Evolutionary conservation across 2,888 invertebrate genomes (phyloP), one percentile per base, ranked within the genome.

Genomic region (Agonopterix arenella): DNA sequence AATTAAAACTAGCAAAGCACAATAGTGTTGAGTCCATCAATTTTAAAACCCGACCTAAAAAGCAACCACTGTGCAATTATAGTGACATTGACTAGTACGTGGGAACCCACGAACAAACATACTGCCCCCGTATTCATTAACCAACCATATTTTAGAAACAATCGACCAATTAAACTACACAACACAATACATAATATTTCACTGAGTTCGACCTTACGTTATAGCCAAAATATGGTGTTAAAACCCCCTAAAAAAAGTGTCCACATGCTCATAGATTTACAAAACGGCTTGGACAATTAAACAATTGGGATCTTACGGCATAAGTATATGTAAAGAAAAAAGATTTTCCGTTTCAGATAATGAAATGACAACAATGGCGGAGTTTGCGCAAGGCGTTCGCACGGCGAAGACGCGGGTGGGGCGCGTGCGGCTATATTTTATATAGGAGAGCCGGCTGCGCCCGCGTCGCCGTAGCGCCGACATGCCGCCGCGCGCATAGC

Each of bases 321-420:
- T 65, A 70, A 72, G 77, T 74, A 72, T 70, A 69, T 71, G 75
- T 61, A 67, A 69, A 80, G 81, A 86, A 88, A 83, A 86, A 86
- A 88, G 89, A 89, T 89, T 88, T 88, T 85, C 88, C 86, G 84
- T 86, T 81, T 85, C 81, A 88, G 89, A 88, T 86, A 89, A 84
- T 86, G 76, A 80, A 84, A 84, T 84, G 86, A 85, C 85, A 86
- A 88, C 88, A 89, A 89, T 89, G 64, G 84, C 55, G 63, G 57
- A 58, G 73, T 74, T 88, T 86, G 80, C 84, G 86, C 74, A 88
- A 89, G 71, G 55, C 58, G 54, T 80, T 84, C 86, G 76, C 86
- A 86, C 85, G 85, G 67, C 66, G 65, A 58, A 44, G 28, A 11
- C 48, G 49, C 57, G 74, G 83, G 85, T 84, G 88, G 88, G 88